Base-by-base conservation (phyloP, 1,140 invertebrate genomes). In the Asbolus verrucosus region DNA sequence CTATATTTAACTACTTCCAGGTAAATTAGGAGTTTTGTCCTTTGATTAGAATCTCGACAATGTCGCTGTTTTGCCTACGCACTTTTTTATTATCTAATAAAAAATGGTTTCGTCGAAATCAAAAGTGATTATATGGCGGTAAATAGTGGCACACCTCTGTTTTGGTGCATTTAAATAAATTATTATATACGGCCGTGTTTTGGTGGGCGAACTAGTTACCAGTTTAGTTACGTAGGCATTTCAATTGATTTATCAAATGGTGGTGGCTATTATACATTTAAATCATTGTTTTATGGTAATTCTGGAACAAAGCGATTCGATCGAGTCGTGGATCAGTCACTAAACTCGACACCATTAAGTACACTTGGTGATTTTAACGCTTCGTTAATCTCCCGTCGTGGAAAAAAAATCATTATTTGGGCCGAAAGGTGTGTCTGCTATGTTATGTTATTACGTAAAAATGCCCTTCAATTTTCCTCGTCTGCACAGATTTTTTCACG, bases 261-360 rank as follows among this genome's bases (percentile, higher is more conserved):
- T 24, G 46, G 19, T 54, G 19, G 19, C 19, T 54, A 54, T 54
- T 54, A 54, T 54, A 54, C 46, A 54, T 54, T 54, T 54, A 54
- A 54, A 54, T 54, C 46, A 54, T 54, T 54, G 46, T 54, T 54
- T 54, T 54, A 54, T 54, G 46, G 46, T 54, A 54, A 54, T 54
- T 11, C 21, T 3, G 46, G 9, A 27, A 16, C 46, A 54, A 27
- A 21, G 2, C 16, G 16, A 24, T 14, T 41, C 24, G 5, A 3
- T n/a, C 33, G 33, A 11, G 8, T n/a, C n/a, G n/a, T 39, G 38
- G 14, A 15, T 15, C 13, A 39, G 14, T 39, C 38, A 39, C n/a
- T n/a, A n/a, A n/a, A n/a, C n/a, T n/a, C n/a, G 38, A 39, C 38
- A 39, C 38, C 8, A 39, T 39, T 39, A 39, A 15, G 38, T 39